Evolutionary conservation across 64 coral and sea anemone genomes (phyloP), one percentile per base, ranked within the genome.

Genomic region (Pachyseris speciosa): DNA sequence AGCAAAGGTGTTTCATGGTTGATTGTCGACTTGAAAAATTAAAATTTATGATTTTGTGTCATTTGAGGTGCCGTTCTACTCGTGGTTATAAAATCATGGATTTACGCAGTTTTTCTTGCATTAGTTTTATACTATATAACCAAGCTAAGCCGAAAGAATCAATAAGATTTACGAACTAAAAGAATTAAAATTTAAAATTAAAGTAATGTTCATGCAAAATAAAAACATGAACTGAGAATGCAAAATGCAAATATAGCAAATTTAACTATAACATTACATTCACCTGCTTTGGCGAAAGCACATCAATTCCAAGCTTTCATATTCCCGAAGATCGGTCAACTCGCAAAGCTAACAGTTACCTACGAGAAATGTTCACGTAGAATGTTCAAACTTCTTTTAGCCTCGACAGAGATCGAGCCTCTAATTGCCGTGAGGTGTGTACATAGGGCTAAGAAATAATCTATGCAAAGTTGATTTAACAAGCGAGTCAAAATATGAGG

Each of bases 241-340:
- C 31, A 38, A 70, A 70, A 70, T 70, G 37, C 67, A 70, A 70
- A 70, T 3, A 70, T 70, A 70, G 20, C 67, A 38, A 16, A 72
- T 72, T 72, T 41, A 72, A 72, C 69, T 69, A 38, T 16, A 36
- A 16, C 22, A 64, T 17, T 16, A 16, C 16, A 65, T 0, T 72
- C 69, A 72, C 69, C 69, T 72, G 37, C 24, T 42, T 38, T 69
- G 33, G 12, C 40, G 7, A 41, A 72, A 72, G 10, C 7, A 37
- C 5, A 36, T 5, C 38, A 41, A 39, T 72, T 22, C 59, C 59
- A 28, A 6, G 25, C n/a, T 11, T 64, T 64, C 59, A 64, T 64
- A 22, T 28, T 57, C 27, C n/a, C 8, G 25, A 2, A 28, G 2
- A 4, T 5, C 6, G 59, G 5, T 64, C 5, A 57, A 17, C 4